Base-by-base conservation (phyloP, 2,888 invertebrate species). In the Drosophila anomalata region DNA sequence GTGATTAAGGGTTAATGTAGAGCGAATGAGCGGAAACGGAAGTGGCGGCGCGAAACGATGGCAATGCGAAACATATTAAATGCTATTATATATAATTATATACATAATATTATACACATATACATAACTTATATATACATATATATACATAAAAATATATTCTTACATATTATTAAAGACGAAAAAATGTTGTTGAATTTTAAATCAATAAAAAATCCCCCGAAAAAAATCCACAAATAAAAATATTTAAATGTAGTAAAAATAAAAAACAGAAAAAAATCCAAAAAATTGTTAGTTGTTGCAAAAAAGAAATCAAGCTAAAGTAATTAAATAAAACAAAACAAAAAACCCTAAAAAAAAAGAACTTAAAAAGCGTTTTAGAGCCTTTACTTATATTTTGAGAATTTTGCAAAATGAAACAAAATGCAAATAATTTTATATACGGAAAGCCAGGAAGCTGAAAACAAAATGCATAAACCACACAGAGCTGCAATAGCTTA, bases 381-480 rank as follows among this genome's bases (percentile, higher is more conserved):
- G 87, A 90, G 87, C 88, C 86, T 89, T 90, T 90, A 90, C 87
- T 90, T 89, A 90, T 88, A 89, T 88, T 90, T 84, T 78, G 88
- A 88, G 83, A 81, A 77, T 78, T 84, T 89, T 88, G 74, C 84
- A 76, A 72, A 59, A 73, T 62, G 71, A 75, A 71, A 75, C 68
- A 69, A 78, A 63, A 78, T 68, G 81, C 81, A 77, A 87, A 81
- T 75, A 87, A 80, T 87, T 82, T 82, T 82, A 84, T 87, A 84
- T 73, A 55, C 47, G 51, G 54, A 53, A 36, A 68, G 58, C 20
- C 50, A 58, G 41, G 24, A 47, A 54, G 51, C 63, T 29, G 58
- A 65, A 47, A 56, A 42, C 47, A 52, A 61, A 68, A 66, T 52
- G 59, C 66, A 66, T 65, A 57, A 52, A 31, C 41, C 76, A 63